phyloP scores from a whole-genome alignment of 2,113 vertebrate genomes.

The Hyperoodon ampullatus region DNA sequence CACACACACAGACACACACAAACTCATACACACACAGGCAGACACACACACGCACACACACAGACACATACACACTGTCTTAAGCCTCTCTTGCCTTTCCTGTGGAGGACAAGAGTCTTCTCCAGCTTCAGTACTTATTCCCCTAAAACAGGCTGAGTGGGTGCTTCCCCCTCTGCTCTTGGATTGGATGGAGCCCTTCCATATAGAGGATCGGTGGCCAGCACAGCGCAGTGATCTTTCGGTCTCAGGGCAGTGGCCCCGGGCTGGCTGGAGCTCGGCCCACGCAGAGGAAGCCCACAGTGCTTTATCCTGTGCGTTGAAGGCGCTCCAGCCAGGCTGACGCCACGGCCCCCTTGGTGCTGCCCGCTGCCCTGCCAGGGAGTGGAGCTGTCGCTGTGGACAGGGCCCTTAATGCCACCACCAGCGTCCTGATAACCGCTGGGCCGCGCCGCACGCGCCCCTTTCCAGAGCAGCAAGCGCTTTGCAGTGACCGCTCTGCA shows the following conservation, averaged over 20 bases:
- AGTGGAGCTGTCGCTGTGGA: neutral
- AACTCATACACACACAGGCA: too few species aligned
- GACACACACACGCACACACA: too few species aligned
- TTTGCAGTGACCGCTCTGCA: neutral
- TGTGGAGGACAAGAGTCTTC: neutral
- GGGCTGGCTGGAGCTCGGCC: fast-evolving
- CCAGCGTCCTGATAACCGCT: fast-evolving
- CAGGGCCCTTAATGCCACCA: neutral
- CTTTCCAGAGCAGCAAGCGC: neutral
- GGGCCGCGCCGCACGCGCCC: neutral
- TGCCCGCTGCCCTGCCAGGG: neutral
- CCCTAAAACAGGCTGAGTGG: neutral
- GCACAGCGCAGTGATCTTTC: neutral
- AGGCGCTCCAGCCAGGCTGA: neutral
- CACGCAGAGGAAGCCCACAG: neutral
- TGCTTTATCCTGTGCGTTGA: neutral
- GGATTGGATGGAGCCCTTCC: neutral
- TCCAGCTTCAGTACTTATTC: neutral
- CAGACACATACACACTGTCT: fast-evolving
- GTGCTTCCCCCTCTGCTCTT: neutral
- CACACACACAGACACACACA: too few species aligned
- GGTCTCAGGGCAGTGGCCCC: fast-evolving
- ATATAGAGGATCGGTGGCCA: neutral
- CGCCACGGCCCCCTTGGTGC: neutral
- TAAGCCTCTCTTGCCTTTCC: neutral